A percentile compares a stretch with the other conserved stretches of the same genome.
Conservation (phyloP, 2,888 invertebrate species). For the Microctonus hyperodae region DNA sequence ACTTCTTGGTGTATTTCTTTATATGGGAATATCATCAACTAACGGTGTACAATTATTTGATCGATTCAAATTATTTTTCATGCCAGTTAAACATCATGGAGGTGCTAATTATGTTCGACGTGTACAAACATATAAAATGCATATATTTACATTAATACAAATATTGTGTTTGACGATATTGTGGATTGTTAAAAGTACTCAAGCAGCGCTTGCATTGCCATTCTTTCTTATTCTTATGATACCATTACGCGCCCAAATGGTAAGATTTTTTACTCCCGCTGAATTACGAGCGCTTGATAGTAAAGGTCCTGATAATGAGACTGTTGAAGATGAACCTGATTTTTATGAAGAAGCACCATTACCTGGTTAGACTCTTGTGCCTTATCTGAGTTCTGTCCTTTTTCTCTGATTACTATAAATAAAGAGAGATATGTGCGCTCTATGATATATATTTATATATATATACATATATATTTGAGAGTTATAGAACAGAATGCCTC, state of each 20-base stretch:
- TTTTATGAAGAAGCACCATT: conserved; percentile 92
- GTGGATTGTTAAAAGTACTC: conserved; percentile 90
- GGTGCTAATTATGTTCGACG: conserved; percentile 87
- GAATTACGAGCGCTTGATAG: conserved; percentile 91
- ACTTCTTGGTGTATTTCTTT: conserved; percentile 95
- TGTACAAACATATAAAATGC: conserved; percentile 91
- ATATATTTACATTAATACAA: conserved; percentile 88
- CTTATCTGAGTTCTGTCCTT: conserved; percentile 44
- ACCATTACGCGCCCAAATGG: conserved; percentile 80
- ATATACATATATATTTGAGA: not conserved
- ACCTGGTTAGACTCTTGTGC: conserved; percentile 71
- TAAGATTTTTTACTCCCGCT: conserved; percentile 76
- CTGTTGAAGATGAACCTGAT: conserved; percentile 87
- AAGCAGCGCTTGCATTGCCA: conserved; percentile 89
- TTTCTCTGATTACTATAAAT: too few relatives aligned
- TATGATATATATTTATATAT: too few relatives aligned
- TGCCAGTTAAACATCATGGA: conserved; percentile 96
- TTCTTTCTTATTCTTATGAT: conserved; percentile 93
- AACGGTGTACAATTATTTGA: conserved; percentile 95
- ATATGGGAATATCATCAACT: conserved; percentile 95
- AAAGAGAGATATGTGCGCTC: not conserved
- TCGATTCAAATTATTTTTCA: conserved; percentile 84
- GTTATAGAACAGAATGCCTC: not conserved
- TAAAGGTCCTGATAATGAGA: conserved; percentile 78
- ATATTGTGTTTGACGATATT: conserved; percentile 77